Evolutionary conservation across 1,140 invertebrate genomes (phyloP), one percentile per base, ranked within the genome.

Genomic region (Danaus plexippus): DNA sequence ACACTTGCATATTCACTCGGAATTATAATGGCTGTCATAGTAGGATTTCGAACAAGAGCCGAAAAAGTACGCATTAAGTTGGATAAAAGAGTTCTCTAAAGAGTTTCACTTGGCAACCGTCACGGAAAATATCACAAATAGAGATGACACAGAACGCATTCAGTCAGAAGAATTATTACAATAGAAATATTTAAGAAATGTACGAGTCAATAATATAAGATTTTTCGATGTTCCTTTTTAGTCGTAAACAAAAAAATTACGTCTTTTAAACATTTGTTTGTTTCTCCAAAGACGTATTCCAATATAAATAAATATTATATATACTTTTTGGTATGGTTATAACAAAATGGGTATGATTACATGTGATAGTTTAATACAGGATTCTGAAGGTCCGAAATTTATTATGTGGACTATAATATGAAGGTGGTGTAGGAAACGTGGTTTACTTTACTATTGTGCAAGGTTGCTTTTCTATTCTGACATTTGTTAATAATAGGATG

Each of bases 1-100:
- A 76, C 59, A 76, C 75, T 79, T 77, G 75, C 70, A 80, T 76
- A 84, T 86, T 83, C 80, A 80, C 70, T 76, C 57, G 62, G 74
- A 86, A 86, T 83, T 84, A 84, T 86, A 83, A 83, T 83, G 77
- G 75, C 71, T 81, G 80, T 80, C 76, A 81, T 74, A 79, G 73
- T 73, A 76, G 74, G 75, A 80, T 72, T 73, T 67, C 66, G 71
- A 80, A 85, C 80, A 82, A 87, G 71, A 78, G 76, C 71, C 76
- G 77, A 82, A 82, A 82, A 79, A 76, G 69, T 67, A 72, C 72
- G 69, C 77, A 77, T 87, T 87, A 78, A 63, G 68, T 63, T 72
- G 61, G 64, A 84, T 80, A 85, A 84, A 85, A 82, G 78, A 74
- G 22, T 75, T 74, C 67, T 76, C 61, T 72, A 60, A 61, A 81